A percentile compares a stretch with the other conserved stretches of the same genome.
Conservation (phyloP, 2,888 invertebrate species). For the Sminthurides aquaticus region DNA sequence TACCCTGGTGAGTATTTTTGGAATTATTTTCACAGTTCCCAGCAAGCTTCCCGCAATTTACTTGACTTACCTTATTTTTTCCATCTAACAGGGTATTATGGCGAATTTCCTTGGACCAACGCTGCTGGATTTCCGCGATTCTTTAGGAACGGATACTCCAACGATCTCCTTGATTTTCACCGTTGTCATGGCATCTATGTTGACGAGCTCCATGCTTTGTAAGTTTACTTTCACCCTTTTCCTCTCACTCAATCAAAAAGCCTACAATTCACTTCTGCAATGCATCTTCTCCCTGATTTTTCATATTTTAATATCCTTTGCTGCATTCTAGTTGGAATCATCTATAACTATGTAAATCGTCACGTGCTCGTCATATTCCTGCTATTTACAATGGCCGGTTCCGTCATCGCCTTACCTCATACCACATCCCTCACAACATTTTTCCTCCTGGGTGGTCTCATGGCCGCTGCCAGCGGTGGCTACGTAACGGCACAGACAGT, state of each 20-base stretch:
- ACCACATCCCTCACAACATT: slow-evolving; percentile 17
- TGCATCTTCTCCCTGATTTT: slow-evolving; percentile 3
- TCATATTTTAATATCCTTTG: no score
- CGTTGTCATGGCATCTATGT: slow-evolving; percentile 15
- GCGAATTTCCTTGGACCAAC: slow-evolving; percentile 26
- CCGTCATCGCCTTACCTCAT: slow-evolving; percentile 18
- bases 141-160: slow-evolving; percentile 25
- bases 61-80: background rate
- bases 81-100: slow-evolving; percentile 33
- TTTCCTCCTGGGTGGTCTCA: slow-evolving; percentile 18
- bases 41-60: background rate
- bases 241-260: background rate
- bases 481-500: slow-evolving; percentile 34
- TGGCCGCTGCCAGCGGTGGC: slow-evolving; percentile 24
- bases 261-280: background rate
- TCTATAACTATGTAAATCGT: slow-evolving; percentile 27
- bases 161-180: slow-evolving; percentile 31
- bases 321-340: slow-evolving; percentile 24
- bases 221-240: slow-evolving; percentile 4
- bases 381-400: slow-evolving; percentile 17
- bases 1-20: slow-evolving; percentile 6
- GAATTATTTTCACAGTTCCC: background rate
- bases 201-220: slow-evolving; percentile 9
- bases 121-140: slow-evolving; percentile 24
- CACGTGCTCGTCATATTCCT: slow-evolving; percentile 18